These are phyloP conservation scores for Cassiopea xamachana DNA, from an alignment of 30 jellyfish, hydroid and myxozoan genomes.

Conservation along the genomic window DNA sequence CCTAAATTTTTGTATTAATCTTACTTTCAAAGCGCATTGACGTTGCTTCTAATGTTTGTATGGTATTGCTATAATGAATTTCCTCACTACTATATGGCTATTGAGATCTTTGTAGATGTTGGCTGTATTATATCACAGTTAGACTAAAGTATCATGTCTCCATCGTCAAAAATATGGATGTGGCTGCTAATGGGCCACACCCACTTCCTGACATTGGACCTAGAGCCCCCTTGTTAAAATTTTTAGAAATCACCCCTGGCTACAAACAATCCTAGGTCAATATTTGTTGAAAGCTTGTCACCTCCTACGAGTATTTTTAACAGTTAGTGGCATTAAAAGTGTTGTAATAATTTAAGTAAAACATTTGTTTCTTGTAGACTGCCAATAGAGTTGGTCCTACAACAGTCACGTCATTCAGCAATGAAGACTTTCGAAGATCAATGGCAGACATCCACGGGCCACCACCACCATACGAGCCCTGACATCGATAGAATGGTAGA, in stretches of 20 bases:
- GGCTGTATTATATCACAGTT: no score
- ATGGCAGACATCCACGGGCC: slow-evolving; percentile 70
- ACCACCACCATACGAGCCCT: slow-evolving; percentile 81
- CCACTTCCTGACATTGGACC: no score
- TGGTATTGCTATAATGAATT: no score
- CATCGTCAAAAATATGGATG: no score
- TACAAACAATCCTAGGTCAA: not conserved
- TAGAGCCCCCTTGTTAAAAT: no score
- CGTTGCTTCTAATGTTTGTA: no score
- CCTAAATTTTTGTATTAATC: no score
- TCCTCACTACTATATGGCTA: no score
- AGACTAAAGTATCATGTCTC: no score
- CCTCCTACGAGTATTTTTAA: not conserved
- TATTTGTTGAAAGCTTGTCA: not conserved
- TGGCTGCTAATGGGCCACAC: no score
- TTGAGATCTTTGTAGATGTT: no score
- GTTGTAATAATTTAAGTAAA: not conserved
- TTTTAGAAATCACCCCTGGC: not conserved
- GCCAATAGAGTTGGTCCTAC: slow-evolving; percentile 66
- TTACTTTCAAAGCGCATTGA: no score
- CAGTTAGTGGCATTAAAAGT: not conserved
- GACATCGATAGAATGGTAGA: not conserved
- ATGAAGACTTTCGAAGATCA: slow-evolving; percentile 63
- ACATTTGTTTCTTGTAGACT: slow-evolving; percentile 14
- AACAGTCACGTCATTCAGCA: slow-evolving; percentile 56